Base-by-base conservation (phyloP, 2,797 vertebrate species). In the Rhinoraja longicauda region DNA sequence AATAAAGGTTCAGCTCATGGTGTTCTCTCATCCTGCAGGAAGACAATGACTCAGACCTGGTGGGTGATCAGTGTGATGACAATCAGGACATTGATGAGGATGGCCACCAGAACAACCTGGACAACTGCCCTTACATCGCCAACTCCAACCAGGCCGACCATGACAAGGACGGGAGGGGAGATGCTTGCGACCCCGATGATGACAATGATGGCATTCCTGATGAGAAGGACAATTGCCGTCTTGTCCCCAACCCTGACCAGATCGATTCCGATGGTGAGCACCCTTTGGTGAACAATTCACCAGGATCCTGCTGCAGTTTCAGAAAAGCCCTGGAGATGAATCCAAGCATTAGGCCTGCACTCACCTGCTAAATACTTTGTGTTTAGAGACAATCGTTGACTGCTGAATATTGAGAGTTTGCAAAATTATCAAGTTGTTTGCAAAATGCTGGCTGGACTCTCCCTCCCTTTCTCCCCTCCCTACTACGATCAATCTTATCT, bases 31-130 rank as follows among this genome's bases (percentile, higher is more conserved):
- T 62, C 45, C 21, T 93, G 39, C 95, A 99, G 99, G 96, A 95
- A 0, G 99, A 99, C 84, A 90, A 95, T 75, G 99, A 99, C 96
- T 98, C 98, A 6, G 99, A 99, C 95, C 97, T 98, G 10, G 98
- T 99, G 53, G 99, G 99, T 93, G 98, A 99, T 94, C 97, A 98
- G 94, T 99, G 99, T 94, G 99, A 99, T 95, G 98, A 98, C 93
- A 99, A 98, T 92, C 97, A 99, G 93, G 99, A 99, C 95, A 98
- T 99, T 2, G 99, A 99, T 62, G 98, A 99, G 70, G 99, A 99
- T 0, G 98, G 99, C 1, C 97, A 99, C 95, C 99, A 99, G 96
- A 99, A 99, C 96, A 99, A 98, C 94, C 96, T 98, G 94, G 99
- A 99, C 95, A 99, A 99, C 94, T 99, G 99, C 93, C 99, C 99